Conservation (phyloP, 2,888 invertebrate species). For the Mesopsocus fuscifrons region DNA sequence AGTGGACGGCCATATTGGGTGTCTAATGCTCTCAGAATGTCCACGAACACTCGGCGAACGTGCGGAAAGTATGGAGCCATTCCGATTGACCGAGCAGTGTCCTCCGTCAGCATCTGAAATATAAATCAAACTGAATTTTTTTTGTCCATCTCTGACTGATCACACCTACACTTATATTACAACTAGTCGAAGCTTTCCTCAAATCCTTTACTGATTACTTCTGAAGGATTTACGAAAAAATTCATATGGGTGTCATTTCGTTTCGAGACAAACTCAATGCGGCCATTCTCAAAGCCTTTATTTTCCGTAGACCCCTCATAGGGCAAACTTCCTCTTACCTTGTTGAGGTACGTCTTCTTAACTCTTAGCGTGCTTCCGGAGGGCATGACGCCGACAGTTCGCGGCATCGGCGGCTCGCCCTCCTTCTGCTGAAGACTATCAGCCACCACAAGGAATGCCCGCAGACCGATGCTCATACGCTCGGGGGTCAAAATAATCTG, state of each 20-base stretch:
- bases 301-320: too few species aligned
- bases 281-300: too few species aligned
- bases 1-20: conserved; percentile 91
- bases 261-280: too few species aligned
- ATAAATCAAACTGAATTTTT: conserved; percentile 1
- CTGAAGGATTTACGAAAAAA: too few species aligned
- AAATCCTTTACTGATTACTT: too few species aligned
- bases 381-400: conserved; percentile 83
- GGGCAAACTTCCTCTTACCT: too few species aligned
- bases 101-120: conserved; percentile 69
- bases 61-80: conserved; percentile 94
- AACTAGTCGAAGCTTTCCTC: too few species aligned
- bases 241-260: neutral
- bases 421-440: conserved; percentile 98
- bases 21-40: conserved; percentile 84
- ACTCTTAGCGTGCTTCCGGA: conserved; percentile 89
- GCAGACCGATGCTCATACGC: conserved; percentile 93
- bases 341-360: conserved; percentile 90
- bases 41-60: conserved; percentile 86
- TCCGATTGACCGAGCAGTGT: conserved; percentile 89
- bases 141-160: too few species aligned
- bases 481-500: conserved; percentile 64
- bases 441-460: conserved; percentile 95
- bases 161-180: too few species aligned
- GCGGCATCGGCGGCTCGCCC: conserved; percentile 97